These are phyloP conservation scores for Patella pellucida DNA, from an alignment of 2,888 invertebrate genomes.

Conservation along the genomic window DNA sequence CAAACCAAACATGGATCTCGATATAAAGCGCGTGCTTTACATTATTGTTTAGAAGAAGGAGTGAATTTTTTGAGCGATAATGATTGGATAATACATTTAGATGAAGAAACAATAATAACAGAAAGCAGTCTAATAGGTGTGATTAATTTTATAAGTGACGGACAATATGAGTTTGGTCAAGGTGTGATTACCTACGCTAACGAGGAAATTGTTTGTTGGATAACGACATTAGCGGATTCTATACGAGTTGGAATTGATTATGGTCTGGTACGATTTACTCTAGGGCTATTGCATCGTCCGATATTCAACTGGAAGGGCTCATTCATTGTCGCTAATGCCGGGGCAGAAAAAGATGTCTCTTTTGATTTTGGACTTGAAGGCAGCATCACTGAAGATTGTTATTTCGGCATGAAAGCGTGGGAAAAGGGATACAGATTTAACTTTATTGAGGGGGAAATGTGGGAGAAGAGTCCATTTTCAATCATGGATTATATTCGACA, in stretches of 20 bases:
- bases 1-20: slow-evolving; percentile 43
- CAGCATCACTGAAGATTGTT: slow-evolving; percentile 59
- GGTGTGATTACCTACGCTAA: slow-evolving; percentile 57
- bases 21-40: slow-evolving; percentile 39
- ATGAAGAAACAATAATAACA: slow-evolving; percentile 62
- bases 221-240: slow-evolving; percentile 58
- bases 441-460: slow-evolving; percentile 63
- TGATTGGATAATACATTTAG: slow-evolving; percentile 64
- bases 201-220: slow-evolving; percentile 58
- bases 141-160: slow-evolving; percentile 58
- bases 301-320: slow-evolving; percentile 64
- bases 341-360: slow-evolving; percentile 51
- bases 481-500: slow-evolving; percentile 56
- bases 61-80: slow-evolving; percentile 52
- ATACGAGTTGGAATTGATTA: slow-evolving; percentile 60
- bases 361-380: slow-evolving; percentile 58
- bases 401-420: slow-evolving; percentile 57
- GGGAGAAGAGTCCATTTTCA: slow-evolving; percentile 62
- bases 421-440: slow-evolving; percentile 59
- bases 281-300: slow-evolving; percentile 53
- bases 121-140: slow-evolving; percentile 60
- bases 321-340: slow-evolving; percentile 59
- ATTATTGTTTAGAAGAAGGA: slow-evolving; percentile 30
- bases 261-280: slow-evolving; percentile 54
- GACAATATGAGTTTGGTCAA: slow-evolving; percentile 55